These are phyloP conservation scores for Matsumurasca onukii DNA, from an alignment of 1,140 invertebrate species.

Conservation along the genomic window DNA sequence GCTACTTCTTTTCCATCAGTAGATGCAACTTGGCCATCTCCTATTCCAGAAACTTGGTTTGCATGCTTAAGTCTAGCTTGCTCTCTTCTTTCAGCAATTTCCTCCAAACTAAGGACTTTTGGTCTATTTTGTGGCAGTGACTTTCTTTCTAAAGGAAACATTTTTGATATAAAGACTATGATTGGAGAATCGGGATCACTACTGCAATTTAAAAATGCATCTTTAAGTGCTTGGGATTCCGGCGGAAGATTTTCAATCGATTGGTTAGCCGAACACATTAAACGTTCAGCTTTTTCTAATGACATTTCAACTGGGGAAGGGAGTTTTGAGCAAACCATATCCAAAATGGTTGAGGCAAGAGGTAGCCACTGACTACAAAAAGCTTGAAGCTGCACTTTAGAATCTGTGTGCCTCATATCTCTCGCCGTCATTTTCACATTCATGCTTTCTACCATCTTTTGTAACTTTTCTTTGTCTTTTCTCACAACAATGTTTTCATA, in stretches of 20 bases:
- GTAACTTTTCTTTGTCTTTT: constrained; percentile 79
- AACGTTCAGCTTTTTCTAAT: constrained; percentile 71
- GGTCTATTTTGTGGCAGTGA: constrained; percentile 69
- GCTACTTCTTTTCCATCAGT: background rate
- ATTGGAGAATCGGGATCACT: constrained; percentile 65
- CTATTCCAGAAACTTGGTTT: constrained; percentile 44
- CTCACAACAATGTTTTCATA: constrained; percentile 80
- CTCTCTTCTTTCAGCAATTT: constrained; percentile 71
- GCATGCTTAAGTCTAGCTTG: constrained; percentile 63
- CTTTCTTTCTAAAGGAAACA: constrained; percentile 74
- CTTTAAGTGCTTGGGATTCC: constrained; percentile 72
- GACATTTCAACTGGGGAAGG: constrained; percentile 79
- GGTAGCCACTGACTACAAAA: constrained; percentile 90
- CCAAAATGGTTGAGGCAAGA: constrained; percentile 62
- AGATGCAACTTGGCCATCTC: background rate
- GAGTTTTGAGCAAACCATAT: constrained; percentile 77
- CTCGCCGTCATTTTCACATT: constrained; percentile 74
- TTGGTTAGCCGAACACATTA: constrained; percentile 68
- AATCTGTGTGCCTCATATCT: constrained; percentile 78
- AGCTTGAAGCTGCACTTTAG: constrained; percentile 73
- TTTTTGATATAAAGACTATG: constrained; percentile 94
- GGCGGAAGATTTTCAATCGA: constrained; percentile 68
- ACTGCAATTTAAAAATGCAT: constrained; percentile 73
- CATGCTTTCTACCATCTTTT: constrained; percentile 79
- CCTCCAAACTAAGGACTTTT: constrained; percentile 71